phyloP scores from a whole-genome alignment of 2,888 invertebrate species.

The Dichetophora obliterata region DNA sequence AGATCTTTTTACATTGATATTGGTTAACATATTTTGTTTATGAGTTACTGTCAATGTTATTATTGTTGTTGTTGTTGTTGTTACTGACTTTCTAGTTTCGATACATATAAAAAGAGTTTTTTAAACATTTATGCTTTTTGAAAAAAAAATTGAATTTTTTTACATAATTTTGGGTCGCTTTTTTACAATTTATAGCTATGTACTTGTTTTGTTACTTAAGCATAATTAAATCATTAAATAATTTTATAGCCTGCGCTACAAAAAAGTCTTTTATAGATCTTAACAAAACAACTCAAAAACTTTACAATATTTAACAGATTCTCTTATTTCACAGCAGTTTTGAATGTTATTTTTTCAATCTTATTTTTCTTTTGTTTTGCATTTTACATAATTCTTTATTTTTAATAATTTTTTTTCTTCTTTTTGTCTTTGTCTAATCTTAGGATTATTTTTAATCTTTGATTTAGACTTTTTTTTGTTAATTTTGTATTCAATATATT shows the following conservation, averaged over 20 bases:
- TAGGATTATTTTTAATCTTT: conserved; percentile 6
- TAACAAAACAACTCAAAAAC: not conserved
- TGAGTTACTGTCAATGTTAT: not conserved
- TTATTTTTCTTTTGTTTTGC: not conserved
- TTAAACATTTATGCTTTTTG: not conserved
- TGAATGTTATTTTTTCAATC: conserved; percentile 23
- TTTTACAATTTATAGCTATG: not conserved
- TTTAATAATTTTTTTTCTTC: conserved; percentile 2
- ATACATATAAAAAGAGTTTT: not conserved
- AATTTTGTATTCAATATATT: conserved; percentile 17
- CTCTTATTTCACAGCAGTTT: conserved; percentile 41
- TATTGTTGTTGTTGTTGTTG: conserved; percentile 17
- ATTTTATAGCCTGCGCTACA: not conserved
- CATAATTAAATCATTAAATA: not conserved
- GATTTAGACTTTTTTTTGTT: not conserved
- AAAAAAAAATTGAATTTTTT: not conserved
- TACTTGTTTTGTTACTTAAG: not conserved
- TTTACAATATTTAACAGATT: conserved; percentile 20
- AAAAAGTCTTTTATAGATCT: not conserved
- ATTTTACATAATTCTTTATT: not conserved
- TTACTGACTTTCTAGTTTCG: not conserved
- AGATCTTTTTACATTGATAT: no score
- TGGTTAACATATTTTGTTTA: not conserved
- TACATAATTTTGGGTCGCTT: not conserved
- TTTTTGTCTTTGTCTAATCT: conserved; percentile 10